A percentile compares a stretch with the other conserved stretches of the same genome.
Evolutionary conservation across 2,113 vertebrate genomes (phyloP).

Genomic region (Epinephelus moara): DNA sequence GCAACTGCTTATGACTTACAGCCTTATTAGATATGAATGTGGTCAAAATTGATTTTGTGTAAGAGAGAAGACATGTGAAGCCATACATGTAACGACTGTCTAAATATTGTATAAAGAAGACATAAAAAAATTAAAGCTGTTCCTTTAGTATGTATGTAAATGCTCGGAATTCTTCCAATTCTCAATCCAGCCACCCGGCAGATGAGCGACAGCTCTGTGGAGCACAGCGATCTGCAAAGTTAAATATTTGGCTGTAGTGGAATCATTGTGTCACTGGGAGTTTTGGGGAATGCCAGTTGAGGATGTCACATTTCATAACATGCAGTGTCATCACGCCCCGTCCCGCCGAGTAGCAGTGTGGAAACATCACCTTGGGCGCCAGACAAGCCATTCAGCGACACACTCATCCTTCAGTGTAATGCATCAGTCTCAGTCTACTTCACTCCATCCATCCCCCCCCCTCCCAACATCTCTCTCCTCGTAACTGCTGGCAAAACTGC

Average conservation of each 20-base stretch:
- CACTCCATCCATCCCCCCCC: too few relatives aligned
- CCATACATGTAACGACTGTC: background rate
- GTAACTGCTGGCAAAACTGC: background rate
- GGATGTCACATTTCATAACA: slow-evolving; percentile 60
- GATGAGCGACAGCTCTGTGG: slow-evolving; percentile 45
- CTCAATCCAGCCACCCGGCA: background rate
- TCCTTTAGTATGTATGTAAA: background rate
- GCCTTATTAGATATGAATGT: background rate
- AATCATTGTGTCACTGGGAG: slow-evolving; percentile 65
- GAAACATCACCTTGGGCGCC: slow-evolving; percentile 23
- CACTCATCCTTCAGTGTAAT: slow-evolving; percentile 8
- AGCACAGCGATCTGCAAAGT: slow-evolving; percentile 9
- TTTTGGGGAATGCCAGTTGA: slow-evolving; percentile 49
- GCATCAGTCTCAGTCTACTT: slow-evolving; percentile 28
- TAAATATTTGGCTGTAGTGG: slow-evolving; percentile 49
- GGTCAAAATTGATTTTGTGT: background rate
- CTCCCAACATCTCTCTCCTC: background rate
- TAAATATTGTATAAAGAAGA: background rate
- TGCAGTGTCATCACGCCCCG: background rate
- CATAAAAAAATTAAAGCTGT: background rate
- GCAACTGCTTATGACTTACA: background rate
- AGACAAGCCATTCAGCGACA: slow-evolving; percentile 8
- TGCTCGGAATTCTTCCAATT: background rate
- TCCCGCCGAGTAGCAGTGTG: slow-evolving; percentile 15
- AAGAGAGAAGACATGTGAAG: background rate